Evolutionary conservation across 2,797 vertebrate species (phyloP).

Genomic region (Hydrophis major): DNA sequence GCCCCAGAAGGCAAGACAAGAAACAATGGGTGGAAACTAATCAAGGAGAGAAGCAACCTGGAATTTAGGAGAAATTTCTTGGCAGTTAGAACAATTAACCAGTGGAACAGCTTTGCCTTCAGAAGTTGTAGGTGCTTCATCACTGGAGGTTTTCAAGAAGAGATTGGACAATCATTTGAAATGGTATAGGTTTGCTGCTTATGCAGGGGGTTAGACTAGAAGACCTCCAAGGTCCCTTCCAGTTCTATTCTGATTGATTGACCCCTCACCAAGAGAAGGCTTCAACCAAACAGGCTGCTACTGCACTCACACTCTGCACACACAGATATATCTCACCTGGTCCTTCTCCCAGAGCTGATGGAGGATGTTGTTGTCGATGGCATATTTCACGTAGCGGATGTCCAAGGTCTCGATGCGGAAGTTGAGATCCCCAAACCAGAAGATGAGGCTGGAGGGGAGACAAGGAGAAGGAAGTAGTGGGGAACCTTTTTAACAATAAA

Average conservation of each 20-base stretch:
- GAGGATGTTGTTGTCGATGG: slow-evolving; percentile 88
- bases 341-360: slow-evolving; percentile 90
- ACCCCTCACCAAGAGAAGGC: too few relatives aligned
- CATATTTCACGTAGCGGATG: slow-evolving; percentile 88
- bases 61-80: too few relatives aligned
- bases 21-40: too few relatives aligned
- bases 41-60: too few relatives aligned
- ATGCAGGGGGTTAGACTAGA: neutral
- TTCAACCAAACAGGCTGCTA: neutral
- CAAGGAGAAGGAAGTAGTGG: too few relatives aligned
- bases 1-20: too few relatives aligned
- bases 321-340: slow-evolving; percentile 77
- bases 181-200: neutral
- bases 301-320: neutral
- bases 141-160: neutral
- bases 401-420: slow-evolving; percentile 94
- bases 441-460: slow-evolving; percentile 80
- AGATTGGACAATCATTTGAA: neutral
- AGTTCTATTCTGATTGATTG: neutral
- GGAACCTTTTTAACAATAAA: too few relatives aligned
- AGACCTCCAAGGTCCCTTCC: neutral
- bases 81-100: too few relatives aligned
- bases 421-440: slow-evolving; percentile 98
- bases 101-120: too few relatives aligned
- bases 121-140: neutral